Percentiles rank a stretch among this genome's conserved stretches.
phyloP scores from a whole-genome alignment of 2,113 vertebrate genomes.

The Thymallus thymallus region DNA sequence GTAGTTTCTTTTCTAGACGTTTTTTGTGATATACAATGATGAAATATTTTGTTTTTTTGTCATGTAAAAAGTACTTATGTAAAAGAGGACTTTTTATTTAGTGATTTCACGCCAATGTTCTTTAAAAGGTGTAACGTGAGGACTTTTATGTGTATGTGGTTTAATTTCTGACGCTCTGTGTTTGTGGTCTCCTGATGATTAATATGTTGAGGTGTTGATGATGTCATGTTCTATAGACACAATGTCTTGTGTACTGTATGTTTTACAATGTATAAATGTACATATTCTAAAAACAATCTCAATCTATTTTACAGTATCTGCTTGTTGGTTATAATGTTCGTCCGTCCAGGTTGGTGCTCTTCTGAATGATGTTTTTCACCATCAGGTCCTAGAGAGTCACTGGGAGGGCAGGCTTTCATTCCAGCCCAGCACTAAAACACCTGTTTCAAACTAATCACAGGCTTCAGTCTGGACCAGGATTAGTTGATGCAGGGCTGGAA shows the following conservation, averaged over 20 bases:
- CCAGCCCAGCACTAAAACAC: too few species aligned
- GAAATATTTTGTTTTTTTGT: slow-evolving; percentile 12
- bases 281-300: slow-evolving; percentile 28
- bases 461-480: too few species aligned
- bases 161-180: neutral
- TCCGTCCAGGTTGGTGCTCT: neutral
- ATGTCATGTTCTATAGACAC: slow-evolving; percentile 17
- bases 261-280: slow-evolving; percentile 65
- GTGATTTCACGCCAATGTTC: neutral
- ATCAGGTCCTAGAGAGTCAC: neutral
- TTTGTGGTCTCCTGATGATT: neutral
- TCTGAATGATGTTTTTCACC: neutral
- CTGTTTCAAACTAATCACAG: too few species aligned
- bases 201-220: neutral
- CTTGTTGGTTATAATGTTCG: neutral
- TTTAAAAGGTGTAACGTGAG: slow-evolving; percentile 8
- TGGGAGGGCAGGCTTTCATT: too few species aligned
- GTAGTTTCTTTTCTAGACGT: slow-evolving; percentile 17
- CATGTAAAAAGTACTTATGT: slow-evolving; percentile 58
- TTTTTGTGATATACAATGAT: too few species aligned
- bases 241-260: slow-evolving; percentile 46
- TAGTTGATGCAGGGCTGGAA: too few species aligned
- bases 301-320: neutral
- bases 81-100: neutral
- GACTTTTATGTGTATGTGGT: neutral